phyloP scores from a whole-genome alignment of 2,797 vertebrate species.

The Esox lucius region DNA sequence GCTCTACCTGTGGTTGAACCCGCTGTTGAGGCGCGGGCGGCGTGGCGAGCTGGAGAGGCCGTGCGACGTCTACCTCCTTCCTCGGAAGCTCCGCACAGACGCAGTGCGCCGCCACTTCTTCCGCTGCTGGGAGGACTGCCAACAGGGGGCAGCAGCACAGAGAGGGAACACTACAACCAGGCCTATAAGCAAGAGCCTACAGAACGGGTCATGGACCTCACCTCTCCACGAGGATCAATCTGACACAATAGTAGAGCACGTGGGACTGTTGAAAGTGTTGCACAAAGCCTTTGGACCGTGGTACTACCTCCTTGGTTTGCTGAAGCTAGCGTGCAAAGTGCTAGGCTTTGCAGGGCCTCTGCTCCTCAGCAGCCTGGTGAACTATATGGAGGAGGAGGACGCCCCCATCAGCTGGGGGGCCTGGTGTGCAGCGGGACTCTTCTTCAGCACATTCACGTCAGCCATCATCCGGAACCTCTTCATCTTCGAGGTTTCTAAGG shows the following conservation, averaged over 20 bases:
- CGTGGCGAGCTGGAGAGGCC: slow-evolving; percentile 76
- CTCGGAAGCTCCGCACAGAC: slow-evolving; percentile 74
- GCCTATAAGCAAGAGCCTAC: slow-evolving; percentile 45
- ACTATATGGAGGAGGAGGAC: slow-evolving; percentile 83
- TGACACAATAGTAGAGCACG: slow-evolving; percentile 40
- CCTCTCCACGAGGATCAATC: slow-evolving; percentile 38
- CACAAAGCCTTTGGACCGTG: slow-evolving; percentile 80
- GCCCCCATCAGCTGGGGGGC: slow-evolving; percentile 82
- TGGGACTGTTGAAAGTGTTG: slow-evolving; percentile 76
- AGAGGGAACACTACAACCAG: slow-evolving; percentile 34
- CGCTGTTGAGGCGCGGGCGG: slow-evolving; percentile 81
- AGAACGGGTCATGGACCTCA: slow-evolving; percentile 51
- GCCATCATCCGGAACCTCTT: slow-evolving; percentile 86
- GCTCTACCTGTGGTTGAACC: slow-evolving; percentile 91
- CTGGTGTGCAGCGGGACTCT: slow-evolving; percentile 85
- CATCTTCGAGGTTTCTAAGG: slow-evolving; percentile 82
- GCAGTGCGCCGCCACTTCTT: slow-evolving; percentile 75
- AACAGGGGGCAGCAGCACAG: slow-evolving; percentile 27
- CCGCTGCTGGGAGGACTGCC: slow-evolving; percentile 76
- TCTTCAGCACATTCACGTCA: slow-evolving; percentile 75
- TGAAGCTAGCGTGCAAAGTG: slow-evolving; percentile 81
- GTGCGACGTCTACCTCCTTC: slow-evolving; percentile 81
- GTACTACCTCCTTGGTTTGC: slow-evolving; percentile 82
- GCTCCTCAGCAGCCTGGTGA: slow-evolving; percentile 85
- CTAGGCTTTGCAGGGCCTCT: slow-evolving; percentile 85